Percentiles rank a stretch among this genome's conserved stretches.
Conservation (phyloP, 2,113 vertebrate species). For the Phasianus colchicus region DNA sequence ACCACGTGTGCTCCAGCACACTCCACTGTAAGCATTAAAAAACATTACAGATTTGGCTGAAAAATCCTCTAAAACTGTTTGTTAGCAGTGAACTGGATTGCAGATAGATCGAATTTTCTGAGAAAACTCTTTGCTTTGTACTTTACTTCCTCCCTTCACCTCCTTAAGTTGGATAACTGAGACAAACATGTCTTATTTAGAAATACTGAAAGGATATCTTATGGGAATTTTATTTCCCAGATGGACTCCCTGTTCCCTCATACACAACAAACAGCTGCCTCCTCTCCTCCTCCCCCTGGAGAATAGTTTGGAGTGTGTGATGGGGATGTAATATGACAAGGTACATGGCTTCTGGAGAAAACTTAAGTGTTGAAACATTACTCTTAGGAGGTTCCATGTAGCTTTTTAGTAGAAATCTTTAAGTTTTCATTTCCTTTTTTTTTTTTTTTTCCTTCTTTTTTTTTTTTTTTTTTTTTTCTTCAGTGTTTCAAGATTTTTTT, state of each 20-base stretch:
- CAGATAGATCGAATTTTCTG: background rate
- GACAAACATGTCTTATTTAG: conserved; percentile 22
- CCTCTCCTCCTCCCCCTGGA: conserved; percentile 1
- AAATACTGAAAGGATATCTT: background rate
- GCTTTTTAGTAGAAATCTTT: background rate
- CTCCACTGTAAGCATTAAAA: background rate
- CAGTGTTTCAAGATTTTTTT: background rate
- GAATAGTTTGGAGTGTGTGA: background rate
- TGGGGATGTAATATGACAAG: conserved; percentile 23
- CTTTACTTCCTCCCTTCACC: background rate
- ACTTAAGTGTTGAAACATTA: background rate
- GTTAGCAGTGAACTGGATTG: background rate
- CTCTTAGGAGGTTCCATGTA: background rate
- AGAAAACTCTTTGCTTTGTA: background rate
- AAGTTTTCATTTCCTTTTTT: background rate
- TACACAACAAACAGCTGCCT: conserved; percentile 31
- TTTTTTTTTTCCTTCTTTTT: background rate
- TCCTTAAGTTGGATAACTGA: background rate
- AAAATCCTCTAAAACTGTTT: background rate
- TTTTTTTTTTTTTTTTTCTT: background rate
- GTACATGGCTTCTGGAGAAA: background rate
- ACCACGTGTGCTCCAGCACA: background rate
- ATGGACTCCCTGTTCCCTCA: background rate
- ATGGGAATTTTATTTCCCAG: conserved; percentile 13
- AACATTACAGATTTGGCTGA: background rate